phyloP scores from a whole-genome alignment of 2,888 invertebrate genomes.

The Odontocerum albicorne region DNA sequence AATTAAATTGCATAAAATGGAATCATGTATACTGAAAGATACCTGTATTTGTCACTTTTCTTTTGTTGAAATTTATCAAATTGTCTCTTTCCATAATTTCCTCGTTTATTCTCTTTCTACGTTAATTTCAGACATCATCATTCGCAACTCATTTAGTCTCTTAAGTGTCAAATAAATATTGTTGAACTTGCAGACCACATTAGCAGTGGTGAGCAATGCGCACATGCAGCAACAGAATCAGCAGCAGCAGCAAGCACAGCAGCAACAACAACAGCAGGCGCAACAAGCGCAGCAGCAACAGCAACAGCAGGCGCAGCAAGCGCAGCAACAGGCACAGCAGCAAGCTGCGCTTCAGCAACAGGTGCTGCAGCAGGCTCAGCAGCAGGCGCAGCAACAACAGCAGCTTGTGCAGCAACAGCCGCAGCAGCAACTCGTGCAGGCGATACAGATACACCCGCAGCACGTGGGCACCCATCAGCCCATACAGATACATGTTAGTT shows the following conservation, averaged over 20 bases:
- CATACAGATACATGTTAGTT: conserved; percentile 56
- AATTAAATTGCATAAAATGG: no score
- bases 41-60: no score
- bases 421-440: conserved; percentile 54
- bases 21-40: no score
- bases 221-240: conserved; percentile 19
- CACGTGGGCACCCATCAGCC: conserved; percentile 44
- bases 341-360: conserved; percentile 25
- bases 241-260: conserved; percentile 32
- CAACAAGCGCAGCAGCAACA: conserved; percentile 37
- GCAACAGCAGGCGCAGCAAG: conserved; percentile 34
- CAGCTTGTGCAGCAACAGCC: conserved; percentile 42
- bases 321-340: conserved; percentile 31
- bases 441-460: conserved; percentile 56
- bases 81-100: no score
- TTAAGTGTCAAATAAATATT: no score
- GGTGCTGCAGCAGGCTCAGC: conserved; percentile 29
- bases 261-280: conserved; percentile 32
- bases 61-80: no score
- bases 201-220: conserved; percentile 35
- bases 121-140: no score
- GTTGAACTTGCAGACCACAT: no score
- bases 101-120: no score
- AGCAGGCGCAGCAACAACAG: conserved; percentile 36
- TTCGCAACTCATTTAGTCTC: no score